A percentile compares a stretch with the other conserved stretches of the same genome.
phyloP scores from a whole-genome alignment of 2,888 invertebrate species.

The Drosophila yooni region DNA sequence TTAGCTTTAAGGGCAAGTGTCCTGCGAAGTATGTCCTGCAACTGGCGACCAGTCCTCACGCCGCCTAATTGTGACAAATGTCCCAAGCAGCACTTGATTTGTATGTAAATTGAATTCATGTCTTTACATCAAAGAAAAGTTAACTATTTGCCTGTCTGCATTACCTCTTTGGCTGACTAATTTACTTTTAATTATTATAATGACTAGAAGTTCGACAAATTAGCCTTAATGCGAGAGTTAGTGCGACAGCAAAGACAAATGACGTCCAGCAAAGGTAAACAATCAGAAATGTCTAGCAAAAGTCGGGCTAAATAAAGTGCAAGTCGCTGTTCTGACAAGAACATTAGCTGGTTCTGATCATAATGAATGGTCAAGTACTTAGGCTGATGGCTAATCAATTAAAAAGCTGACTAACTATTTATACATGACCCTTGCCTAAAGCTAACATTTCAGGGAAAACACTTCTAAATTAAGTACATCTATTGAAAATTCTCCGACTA shows the following conservation, averaged over 20 bases:
- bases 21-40: slow-evolving; percentile 20
- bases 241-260: slow-evolving; percentile 57
- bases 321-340: slow-evolving; percentile 9
- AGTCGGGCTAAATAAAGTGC: slow-evolving; percentile 18
- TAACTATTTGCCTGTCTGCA: slow-evolving; percentile 30
- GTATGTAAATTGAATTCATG: slow-evolving; percentile 78
- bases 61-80: slow-evolving; percentile 64
- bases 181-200: slow-evolving; percentile 81
- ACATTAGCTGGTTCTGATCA: slow-evolving; percentile 9
- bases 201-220: slow-evolving; percentile 78
- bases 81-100: slow-evolving; percentile 69
- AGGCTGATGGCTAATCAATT: slow-evolving; percentile 39
- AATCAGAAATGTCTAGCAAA: slow-evolving; percentile 33
- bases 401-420: not conserved
- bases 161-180: slow-evolving; percentile 67
- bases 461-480: not conserved
- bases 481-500: not conserved
- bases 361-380: slow-evolving; percentile 38
- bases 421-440: not conserved
- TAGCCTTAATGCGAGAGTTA: slow-evolving; percentile 62
- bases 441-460: not conserved
- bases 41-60: not conserved
- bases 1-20: slow-evolving; percentile 59
- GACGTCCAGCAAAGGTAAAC: slow-evolving; percentile 50
- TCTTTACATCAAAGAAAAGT: slow-evolving; percentile 63